Percentiles rank a stretch among this genome's conserved stretches.
phyloP scores from a whole-genome alignment of 2,113 vertebrate species.

The Quiscalus mexicanus region DNA sequence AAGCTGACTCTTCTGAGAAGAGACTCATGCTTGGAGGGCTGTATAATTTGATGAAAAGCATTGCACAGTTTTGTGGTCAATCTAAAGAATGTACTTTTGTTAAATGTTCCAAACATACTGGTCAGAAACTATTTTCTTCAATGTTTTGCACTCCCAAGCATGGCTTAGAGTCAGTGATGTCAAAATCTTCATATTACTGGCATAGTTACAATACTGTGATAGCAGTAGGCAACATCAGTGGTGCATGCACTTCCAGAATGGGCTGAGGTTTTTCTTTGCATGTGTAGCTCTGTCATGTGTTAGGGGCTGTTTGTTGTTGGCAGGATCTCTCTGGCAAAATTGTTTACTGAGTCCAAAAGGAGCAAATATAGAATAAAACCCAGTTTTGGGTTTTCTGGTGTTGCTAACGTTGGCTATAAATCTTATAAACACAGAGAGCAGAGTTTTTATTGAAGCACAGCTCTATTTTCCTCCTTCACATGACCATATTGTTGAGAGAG shows the following conservation, averaged over 20 bases:
- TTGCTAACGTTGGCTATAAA: neutral
- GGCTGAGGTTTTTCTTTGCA: neutral
- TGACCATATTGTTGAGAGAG: neutral
- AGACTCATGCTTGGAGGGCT: neutral
- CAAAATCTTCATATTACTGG: neutral
- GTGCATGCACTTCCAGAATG: neutral
- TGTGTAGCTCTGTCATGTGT: neutral
- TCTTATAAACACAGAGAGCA: neutral
- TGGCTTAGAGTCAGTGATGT: neutral
- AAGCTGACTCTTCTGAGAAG: neutral
- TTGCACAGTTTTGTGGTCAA: neutral
- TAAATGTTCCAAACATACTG: neutral
- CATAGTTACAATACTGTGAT: neutral
- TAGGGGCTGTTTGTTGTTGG: neutral
- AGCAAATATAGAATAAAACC: neutral
- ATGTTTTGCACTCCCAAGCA: neutral
- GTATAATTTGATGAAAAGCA: neutral
- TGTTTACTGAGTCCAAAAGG: neutral
- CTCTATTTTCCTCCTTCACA: neutral
- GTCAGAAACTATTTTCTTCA: neutral
- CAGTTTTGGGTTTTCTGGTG: neutral
- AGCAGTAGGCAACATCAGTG: neutral
- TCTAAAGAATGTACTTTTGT: neutral
- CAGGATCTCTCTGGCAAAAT: neutral
- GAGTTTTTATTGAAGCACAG: neutral